phyloP scores from a whole-genome alignment of 1,140 invertebrate species.

The Drosophila pallidifrons region DNA sequence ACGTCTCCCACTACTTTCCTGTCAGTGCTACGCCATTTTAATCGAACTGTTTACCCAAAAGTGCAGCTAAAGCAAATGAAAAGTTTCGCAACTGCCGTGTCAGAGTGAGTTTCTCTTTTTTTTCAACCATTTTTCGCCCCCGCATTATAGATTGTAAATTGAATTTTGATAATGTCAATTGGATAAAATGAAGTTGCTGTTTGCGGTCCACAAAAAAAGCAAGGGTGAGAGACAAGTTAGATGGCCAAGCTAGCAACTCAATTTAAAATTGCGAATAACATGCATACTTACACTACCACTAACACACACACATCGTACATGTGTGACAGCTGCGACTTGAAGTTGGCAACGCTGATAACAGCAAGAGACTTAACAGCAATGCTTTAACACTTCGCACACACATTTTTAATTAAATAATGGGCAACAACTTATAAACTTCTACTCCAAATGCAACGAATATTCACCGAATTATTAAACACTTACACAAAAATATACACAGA shows the following conservation, averaged over 20 bases:
- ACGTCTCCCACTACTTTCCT: constrained; percentile 10
- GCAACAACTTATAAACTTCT: too few relatives aligned
- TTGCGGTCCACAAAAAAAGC: constrained; percentile 49
- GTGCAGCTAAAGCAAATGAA: constrained; percentile 81
- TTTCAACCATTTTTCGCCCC: background rate
- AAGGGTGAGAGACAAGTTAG: constrained; percentile 10
- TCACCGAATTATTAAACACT: background rate
- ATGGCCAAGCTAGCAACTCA: constrained; percentile 11
- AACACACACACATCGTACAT: background rate
- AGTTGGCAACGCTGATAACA: background rate
- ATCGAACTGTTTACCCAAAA: constrained; percentile 83
- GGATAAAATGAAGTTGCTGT: constrained; percentile 59
- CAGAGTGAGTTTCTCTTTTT: constrained; percentile 35
- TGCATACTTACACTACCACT: constrained; percentile 7
- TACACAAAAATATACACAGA: background rate
- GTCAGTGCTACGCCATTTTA: constrained; percentile 68
- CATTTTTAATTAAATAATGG: too few relatives aligned
- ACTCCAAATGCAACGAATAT: background rate
- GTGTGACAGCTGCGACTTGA: background rate
- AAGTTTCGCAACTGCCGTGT: constrained; percentile 68
- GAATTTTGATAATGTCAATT: constrained; percentile 83
- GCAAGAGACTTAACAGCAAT: too few relatives aligned
- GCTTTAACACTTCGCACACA: too few relatives aligned
- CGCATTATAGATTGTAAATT: constrained; percentile 70
- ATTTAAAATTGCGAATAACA: constrained; percentile 8